Base-by-base conservation (phyloP, 2,888 invertebrate species). In the Acronicta leporina region DNA sequence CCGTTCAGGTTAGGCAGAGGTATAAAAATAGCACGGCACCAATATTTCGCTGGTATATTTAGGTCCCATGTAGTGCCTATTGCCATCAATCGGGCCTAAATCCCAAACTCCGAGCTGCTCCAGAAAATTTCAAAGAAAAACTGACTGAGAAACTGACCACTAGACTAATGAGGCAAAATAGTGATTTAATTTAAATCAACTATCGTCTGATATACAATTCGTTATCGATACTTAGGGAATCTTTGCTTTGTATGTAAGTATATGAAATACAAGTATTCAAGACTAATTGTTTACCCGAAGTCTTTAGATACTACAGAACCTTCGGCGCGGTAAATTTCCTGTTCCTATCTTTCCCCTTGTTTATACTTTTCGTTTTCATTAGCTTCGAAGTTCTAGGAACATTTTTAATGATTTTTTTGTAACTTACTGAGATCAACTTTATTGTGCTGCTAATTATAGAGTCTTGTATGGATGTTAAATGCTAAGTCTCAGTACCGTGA, bases 401-500 rank as follows among this genome's bases (percentile, higher is more conserved):
- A 73, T 20, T 73, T 77, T 69, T 77, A 73, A 64, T 65, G 46
- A 68, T 16, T 61, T 79, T 73, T 68, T 69, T 57, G 20, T 3
- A 40, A 20, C 59, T 72, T 57, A 56, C 52, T 47, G 48, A 50
- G 15, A 46, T 44, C 46, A 57, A 41, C 41, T 67, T 61, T 63
- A 64, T 73, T 65, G 68, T 66, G 57, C 60, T 63, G 52, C 58
- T 63, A 64, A 70, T 63, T 60, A 57, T 76, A 70, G 62, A 64
- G 70, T 58, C 76, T 79, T 77, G 80, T 76, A 58, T 38, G 43
- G 35, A 75, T 81, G 82, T 85, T 81, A 81, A 82, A 82, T 80
- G 82, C 75, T 80, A 76, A 83, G 82, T 82, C 83, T 82, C 81
- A 77, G 80, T 80, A 68, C 77, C 84, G 81, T 87, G 86, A 86